Percentiles rank a stretch among this genome's conserved stretches.
Conservation (phyloP, 2,888 invertebrate genomes). For the Phrixothrix hirtus region DNA sequence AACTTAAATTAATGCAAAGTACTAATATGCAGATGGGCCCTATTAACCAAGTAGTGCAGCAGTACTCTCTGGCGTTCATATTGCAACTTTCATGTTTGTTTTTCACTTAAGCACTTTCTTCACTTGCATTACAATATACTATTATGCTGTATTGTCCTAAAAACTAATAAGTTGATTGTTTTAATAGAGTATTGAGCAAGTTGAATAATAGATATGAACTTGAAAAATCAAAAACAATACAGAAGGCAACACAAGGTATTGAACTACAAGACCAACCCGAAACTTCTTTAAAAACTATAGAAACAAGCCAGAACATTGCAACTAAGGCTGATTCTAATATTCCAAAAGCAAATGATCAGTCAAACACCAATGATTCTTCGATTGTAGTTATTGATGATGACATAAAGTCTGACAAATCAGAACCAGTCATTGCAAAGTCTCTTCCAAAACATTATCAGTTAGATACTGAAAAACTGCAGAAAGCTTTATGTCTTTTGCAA, state of each 20-base stretch:
- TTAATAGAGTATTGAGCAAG: slow-evolving; percentile 48
- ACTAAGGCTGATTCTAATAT: slow-evolving; percentile 16
- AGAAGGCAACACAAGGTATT: slow-evolving; percentile 33
- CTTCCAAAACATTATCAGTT: slow-evolving; percentile 3
- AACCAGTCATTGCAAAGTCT: background rate
- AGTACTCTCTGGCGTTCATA: no score
- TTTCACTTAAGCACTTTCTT: no score
- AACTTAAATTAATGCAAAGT: no score
- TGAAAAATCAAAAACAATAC: slow-evolving; percentile 33
- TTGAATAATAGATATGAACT: slow-evolving; percentile 46
- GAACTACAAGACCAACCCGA: slow-evolving; percentile 33
- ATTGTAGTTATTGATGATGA: slow-evolving; percentile 38
- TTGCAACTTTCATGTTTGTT: no score
- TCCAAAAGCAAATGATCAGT: slow-evolving; percentile 48
- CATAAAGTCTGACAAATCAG: slow-evolving; percentile 36
- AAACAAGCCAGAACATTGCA: slow-evolving; percentile 5
- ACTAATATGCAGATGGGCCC: no score
- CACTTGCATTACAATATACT: background rate
- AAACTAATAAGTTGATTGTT: background rate
- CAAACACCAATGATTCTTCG: slow-evolving; percentile 52
- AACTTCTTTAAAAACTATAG: slow-evolving; percentile 11
- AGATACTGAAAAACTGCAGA: slow-evolving; percentile 18
- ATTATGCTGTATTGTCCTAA: background rate
- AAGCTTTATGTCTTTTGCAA: slow-evolving; percentile 14
- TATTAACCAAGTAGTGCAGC: no score